Base-by-base conservation (phyloP, 2,113 vertebrate genomes). In the Pelusios castaneus region DNA sequence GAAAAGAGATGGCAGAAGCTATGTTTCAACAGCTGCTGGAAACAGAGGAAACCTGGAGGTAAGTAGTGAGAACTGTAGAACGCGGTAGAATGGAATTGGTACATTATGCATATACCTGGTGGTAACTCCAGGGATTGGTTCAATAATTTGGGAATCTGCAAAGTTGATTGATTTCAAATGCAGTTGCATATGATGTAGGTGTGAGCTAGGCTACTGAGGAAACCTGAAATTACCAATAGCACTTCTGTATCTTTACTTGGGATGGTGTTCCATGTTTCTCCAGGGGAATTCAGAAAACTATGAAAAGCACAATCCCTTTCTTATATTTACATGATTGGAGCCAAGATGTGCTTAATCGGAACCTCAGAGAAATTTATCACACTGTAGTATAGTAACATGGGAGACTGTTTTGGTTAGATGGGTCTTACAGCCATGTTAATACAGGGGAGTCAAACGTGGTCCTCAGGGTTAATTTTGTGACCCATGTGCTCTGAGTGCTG, bases 1-100 rank as follows among this genome's bases (percentile, higher is more conserved):
- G 99, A 41, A 98, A 98, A 89, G 99, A 99, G 93, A 99, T 99
- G 99, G 99, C 99, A 49, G 98, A 99, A 82, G 98, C 98, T 14
- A 99, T 99, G 99, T 97, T 99, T 79, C 98, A 97, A 10, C 98
- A 99, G 95, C 97, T 99, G 88, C 90, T 98, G 97, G 98, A 98
- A 95, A 98, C 98, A 2, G 98, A 99, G 87, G 98, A 99, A 88
- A 97, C 97, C 31, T 98, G 98, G 96, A 98, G 96, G 99, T 98
- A 96, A 95, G 85, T 34, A 81, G 60, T 10, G 51, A 45, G 41
- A 34, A 25, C 79, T 91, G 4, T 67, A 77, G 3, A 2, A 84
- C 10, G 13, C 58, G 55, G 14, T 16, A 43, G 27, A 43, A 47
- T 54, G 76, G 21, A 52, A 45, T 41, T 17, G 24, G 38, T 2